These are phyloP conservation scores for Xestia c-nigrum DNA, from an alignment of 2,888 invertebrate species.

Conservation along the genomic window DNA sequence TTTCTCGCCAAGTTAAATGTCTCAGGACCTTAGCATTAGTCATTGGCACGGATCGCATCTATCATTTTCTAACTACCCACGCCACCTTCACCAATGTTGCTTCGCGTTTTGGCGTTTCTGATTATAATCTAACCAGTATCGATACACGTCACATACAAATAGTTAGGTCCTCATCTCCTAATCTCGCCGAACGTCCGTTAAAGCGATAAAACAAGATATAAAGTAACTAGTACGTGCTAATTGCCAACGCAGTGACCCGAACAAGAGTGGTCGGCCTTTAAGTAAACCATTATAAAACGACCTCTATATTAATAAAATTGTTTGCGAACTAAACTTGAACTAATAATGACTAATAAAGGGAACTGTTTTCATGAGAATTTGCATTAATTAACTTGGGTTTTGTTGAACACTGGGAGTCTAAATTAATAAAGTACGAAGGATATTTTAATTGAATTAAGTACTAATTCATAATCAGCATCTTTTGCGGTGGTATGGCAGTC, in stretches of 20 bases:
- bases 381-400: constrained; percentile 2
- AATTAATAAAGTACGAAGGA: neutral
- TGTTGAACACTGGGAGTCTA: neutral
- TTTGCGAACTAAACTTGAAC: constrained; percentile 36
- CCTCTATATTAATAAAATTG: constrained; percentile 43
- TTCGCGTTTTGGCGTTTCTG: neutral
- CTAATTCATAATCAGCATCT: neutral
- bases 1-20: neutral
- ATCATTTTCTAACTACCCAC: neutral
- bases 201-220: constrained; percentile 46
- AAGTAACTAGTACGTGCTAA: constrained; percentile 47
- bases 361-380: constrained; percentile 29
- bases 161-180: constrained; percentile 10
- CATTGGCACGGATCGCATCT: neutral
- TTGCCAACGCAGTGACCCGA: constrained; percentile 49
- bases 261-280: constrained; percentile 26
- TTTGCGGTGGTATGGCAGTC: too few relatives aligned
- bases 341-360: constrained; percentile 50
- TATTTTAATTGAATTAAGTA: neutral
- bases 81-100: neutral
- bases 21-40: neutral
- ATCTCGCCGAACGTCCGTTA: constrained; percentile 22
- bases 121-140: constrained; percentile 13
- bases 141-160: constrained; percentile 10
- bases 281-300: constrained; percentile 40